These are phyloP conservation scores for Ploceus nigricollis DNA, from an alignment of 2,113 vertebrate species.

Conservation along the genomic window DNA sequence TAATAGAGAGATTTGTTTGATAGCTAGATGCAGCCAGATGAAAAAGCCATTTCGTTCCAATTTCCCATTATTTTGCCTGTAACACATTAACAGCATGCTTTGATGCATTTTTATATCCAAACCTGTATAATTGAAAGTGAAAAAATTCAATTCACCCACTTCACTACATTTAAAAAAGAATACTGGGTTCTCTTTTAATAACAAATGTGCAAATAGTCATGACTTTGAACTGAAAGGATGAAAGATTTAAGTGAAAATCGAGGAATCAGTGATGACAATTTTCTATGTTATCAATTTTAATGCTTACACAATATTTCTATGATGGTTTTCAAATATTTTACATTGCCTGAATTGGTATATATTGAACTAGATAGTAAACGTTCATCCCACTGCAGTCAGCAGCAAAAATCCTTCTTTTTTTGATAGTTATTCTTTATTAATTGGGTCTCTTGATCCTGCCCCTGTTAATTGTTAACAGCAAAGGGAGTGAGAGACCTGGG, in stretches of 20 bases:
- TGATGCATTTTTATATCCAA: background rate
- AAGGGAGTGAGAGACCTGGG: background rate
- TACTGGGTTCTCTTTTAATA: background rate
- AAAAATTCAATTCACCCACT: slow-evolving; percentile 7
- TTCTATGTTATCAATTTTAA: slow-evolving; percentile 6
- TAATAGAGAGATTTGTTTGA: slow-evolving; percentile 12
- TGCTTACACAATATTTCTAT: background rate
- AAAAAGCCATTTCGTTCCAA: background rate
- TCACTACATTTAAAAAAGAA: background rate
- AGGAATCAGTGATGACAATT: background rate
- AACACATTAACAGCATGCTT: background rate
- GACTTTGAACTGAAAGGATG: slow-evolving; percentile 1
- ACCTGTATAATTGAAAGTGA: background rate
- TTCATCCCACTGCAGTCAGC: background rate
- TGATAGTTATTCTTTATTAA: slow-evolving; percentile 17
- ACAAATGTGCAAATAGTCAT: background rate
- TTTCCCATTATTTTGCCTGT: background rate
- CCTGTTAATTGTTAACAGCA: slow-evolving; percentile 54
- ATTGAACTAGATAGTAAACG: background rate
- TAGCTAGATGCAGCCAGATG: background rate
- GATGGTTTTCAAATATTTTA: slow-evolving; percentile 11
- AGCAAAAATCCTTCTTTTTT: background rate
- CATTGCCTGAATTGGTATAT: background rate
- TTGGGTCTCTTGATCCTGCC: slow-evolving; percentile 12
- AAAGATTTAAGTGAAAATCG: background rate